Evolutionary conservation across 2,888 invertebrate species (phyloP).

Genomic region (Dolomedes plantarius): DNA sequence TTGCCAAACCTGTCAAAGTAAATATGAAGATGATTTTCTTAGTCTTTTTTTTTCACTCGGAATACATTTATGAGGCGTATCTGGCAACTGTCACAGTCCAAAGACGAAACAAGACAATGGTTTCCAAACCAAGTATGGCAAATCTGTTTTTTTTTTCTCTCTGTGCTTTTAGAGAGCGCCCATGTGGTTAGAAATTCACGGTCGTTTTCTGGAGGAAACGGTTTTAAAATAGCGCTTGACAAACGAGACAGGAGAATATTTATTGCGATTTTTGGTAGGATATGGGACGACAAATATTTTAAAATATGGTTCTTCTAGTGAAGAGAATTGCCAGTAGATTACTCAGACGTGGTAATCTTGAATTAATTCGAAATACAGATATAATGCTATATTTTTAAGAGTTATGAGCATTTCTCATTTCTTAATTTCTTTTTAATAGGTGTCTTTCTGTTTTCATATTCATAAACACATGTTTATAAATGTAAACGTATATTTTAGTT

Average conservation of each 20-base stretch:
- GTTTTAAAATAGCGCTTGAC: constrained; percentile 29
- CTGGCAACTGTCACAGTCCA: constrained; percentile 55
- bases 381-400: too few species aligned
- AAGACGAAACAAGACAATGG: constrained; percentile 36
- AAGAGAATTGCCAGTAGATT: too few species aligned
- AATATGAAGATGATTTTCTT: not conserved
- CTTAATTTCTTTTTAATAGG: too few species aligned
- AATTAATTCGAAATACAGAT: too few species aligned
- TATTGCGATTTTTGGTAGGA: not conserved
- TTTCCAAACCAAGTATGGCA: constrained; percentile 38
- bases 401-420: too few species aligned
- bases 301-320: too few species aligned
- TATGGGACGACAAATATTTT: too few species aligned
- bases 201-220: constrained; percentile 28
- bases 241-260: not conserved
- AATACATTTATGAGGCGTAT: not conserved
- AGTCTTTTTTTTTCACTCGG: not conserved
- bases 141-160: constrained; percentile 55
- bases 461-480: too few species aligned
- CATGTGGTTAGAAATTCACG: constrained; percentile 53
- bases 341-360: too few species aligned
- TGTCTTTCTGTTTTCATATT: too few species aligned
- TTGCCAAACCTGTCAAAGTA: not conserved
- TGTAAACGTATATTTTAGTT: too few species aligned
- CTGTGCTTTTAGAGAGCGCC: not conserved